phyloP scores from a whole-genome alignment of 2,113 vertebrate species.

The Bathybates hornii region DNA sequence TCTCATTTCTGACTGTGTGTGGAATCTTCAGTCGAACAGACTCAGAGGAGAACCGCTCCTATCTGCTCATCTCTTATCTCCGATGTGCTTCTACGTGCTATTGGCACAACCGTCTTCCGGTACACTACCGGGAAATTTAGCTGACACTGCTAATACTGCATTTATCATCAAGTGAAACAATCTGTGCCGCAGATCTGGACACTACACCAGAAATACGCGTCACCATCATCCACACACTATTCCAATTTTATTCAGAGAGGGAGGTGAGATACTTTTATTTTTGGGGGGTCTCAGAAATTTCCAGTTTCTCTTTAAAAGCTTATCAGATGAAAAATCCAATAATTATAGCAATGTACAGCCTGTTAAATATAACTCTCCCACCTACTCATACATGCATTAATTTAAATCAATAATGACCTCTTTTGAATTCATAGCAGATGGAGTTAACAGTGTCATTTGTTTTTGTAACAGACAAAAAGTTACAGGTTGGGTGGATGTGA shows the following conservation, averaged over 20 bases:
- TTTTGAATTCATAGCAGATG: neutral
- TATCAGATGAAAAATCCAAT: neutral
- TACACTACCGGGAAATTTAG: neutral
- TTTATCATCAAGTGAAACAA: neutral
- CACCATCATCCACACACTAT: neutral
- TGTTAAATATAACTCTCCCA: neutral
- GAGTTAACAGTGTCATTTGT: neutral
- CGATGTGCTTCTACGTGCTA: neutral
- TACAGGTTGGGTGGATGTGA: neutral
- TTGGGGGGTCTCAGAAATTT: neutral
- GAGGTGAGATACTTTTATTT: neutral
- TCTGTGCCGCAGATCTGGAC: neutral
- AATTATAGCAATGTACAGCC: neutral
- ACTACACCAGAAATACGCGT: neutral
- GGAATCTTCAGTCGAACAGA: neutral
- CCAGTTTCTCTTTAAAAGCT: neutral
- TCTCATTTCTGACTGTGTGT: conserved; percentile 1
- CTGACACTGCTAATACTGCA: conserved; percentile 18
- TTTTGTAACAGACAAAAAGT: neutral
- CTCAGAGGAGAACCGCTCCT: neutral
- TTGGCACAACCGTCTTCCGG: neutral
- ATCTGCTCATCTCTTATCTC: conserved; percentile 20
- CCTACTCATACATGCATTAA: neutral
- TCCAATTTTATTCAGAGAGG: neutral
- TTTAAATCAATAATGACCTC: neutral